phyloP scores from a whole-genome alignment of 2,113 vertebrate genomes.

The Symphodus melops region DNA sequence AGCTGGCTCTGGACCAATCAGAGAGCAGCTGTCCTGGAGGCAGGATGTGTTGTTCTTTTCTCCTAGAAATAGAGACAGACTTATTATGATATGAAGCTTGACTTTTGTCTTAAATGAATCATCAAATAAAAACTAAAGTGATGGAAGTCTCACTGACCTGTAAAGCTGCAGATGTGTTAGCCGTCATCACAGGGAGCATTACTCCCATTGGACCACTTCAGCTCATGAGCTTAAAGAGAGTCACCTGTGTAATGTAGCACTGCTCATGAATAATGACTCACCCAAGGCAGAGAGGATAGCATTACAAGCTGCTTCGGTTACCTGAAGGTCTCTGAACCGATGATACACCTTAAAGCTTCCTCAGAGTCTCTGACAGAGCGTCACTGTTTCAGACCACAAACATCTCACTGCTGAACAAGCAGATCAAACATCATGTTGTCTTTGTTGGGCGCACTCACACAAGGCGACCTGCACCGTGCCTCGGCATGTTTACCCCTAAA shows the following conservation, averaged over 20 bases:
- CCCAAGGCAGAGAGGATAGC: background rate
- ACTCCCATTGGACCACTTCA: slow-evolving; percentile 14
- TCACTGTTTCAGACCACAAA: too few relatives aligned
- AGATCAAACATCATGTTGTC: too few relatives aligned
- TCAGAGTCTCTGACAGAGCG: background rate
- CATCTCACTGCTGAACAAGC: too few relatives aligned
- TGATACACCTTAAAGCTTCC: background rate
- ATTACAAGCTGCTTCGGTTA: slow-evolving; percentile 2
- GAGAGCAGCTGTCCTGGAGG: background rate
- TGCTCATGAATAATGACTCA: slow-evolving; percentile 40
- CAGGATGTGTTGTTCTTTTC: too few relatives aligned
- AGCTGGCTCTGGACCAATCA: background rate
- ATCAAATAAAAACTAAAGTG: background rate
- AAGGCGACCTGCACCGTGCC: too few relatives aligned
- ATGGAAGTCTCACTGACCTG: too few relatives aligned
- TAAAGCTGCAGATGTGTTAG: too few relatives aligned
- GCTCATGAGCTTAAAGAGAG: slow-evolving; percentile 10
- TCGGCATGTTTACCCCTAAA: too few relatives aligned
- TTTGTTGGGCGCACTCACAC: too few relatives aligned
- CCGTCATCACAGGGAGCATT: too few relatives aligned
- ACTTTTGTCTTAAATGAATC: background rate
- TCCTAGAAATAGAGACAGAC: background rate
- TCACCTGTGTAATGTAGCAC: slow-evolving; percentile 37
- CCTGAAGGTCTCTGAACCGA: background rate
- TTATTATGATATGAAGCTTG: background rate